Base-by-base conservation (phyloP, 2,888 invertebrate species). In the Phortica magna region DNA sequence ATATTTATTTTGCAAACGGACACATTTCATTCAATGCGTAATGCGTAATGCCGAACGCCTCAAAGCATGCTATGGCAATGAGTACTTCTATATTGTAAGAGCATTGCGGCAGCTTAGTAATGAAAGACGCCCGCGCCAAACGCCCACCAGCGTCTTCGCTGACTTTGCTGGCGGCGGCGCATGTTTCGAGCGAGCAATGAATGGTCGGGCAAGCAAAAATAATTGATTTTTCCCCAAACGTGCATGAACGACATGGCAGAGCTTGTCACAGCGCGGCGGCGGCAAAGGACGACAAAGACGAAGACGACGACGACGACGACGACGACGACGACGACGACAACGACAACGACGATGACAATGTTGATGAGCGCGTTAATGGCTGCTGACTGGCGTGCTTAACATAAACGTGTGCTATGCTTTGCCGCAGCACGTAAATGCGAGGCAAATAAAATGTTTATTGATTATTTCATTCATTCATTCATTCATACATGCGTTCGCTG, bases 161-260 rank as follows among this genome's bases (percentile, higher is more conserved):
- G n/a, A n/a, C n/a, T 14, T 7, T 17, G 5, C 14, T 57, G n/a
- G 19, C 22, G n/a, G 19, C 22, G 59, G 59, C 59, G 59, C 59
- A 22, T 59, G 59, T 59, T 59, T 59, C 17, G 22, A 59, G 17
- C 17, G n/a, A n/a, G 22, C 17, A 59, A 59, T 22, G 53, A 59
- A 57, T 19, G n/a, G 31, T 31, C 31, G 31, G 31, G 31, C 31
- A 31, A 31, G 31, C 31, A 31, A 67, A 77, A 85, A 81, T 82
- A 83, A 89, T 88, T 88, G 88, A 88, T 88, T 88, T 88, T 88
- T 88, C 89, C 79, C 85, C n/a, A n/a, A 79, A 73, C 53, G 74
- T 74, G 42, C 41, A 43, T 68, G 19, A 43, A 55, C 42, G 64
- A 12, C 64, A 31, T 64, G n/a, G n/a, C n/a, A n/a, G n/a, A n/a